Base-by-base conservation (phyloP, 2,888 invertebrate species). In the Boloria selene region DNA sequence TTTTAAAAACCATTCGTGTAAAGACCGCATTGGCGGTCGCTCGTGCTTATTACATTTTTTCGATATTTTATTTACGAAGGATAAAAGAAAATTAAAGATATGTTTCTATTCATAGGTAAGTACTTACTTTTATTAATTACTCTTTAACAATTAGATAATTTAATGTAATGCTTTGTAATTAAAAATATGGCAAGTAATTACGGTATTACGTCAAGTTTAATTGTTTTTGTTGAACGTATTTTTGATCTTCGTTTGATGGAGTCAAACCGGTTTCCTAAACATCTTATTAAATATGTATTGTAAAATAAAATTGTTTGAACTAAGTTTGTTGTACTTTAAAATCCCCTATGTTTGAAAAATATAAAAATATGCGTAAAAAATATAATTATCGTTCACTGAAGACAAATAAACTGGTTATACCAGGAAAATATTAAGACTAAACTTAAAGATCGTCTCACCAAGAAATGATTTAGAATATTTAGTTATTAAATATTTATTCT, bases 61-160 rank as follows among this genome's bases (percentile, higher is more conserved):
- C 61, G 52, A 10, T 42, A 47, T 31, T 26, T 54, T 47, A 50
- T 50, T 61, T 45, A 44, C 22, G 44, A 45, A 18, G 18, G 42
- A 44, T 18, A 55, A 18, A 22, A 54, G 42, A 44, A 31, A 14
- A 50, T 44, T 61, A 18, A 47, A 51, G 44, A 18, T 18, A 71
- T 71, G 71, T 61, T 56, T 55, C 54, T 65, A 55, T 49, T 59
- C 13, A n/a, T 65, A 13, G 69, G 71, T 71, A 51, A 71, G 71
- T 69, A 45, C 22, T 18, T 50, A 14, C 4, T 55, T 22, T 47
- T 16, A 38, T 10, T 38, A 38, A 38, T 38, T 10, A 10, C 2
- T 52, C 31, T 52, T 51, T 64, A 53, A 7, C 17, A 31, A 31
- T 26, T 49, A 17, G 13, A 0, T 13, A 14, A 13, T 1, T 22